These are phyloP conservation scores for Myotis brandtii DNA, from an alignment of 2,113 vertebrate genomes.

Conservation along the genomic window DNA sequence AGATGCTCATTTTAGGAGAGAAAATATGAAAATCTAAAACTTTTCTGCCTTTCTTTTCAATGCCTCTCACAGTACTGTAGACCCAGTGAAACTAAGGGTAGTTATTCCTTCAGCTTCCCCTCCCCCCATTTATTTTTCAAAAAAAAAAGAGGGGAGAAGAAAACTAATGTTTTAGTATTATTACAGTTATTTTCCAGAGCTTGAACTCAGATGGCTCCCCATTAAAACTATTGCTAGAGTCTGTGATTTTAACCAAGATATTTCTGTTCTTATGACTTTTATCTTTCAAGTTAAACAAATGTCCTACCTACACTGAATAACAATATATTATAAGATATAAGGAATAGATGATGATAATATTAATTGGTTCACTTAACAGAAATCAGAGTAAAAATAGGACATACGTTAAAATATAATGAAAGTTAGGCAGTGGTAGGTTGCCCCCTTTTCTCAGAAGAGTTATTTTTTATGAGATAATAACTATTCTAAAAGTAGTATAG, in stretches of 20 bases:
- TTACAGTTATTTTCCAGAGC: constrained; percentile 57
- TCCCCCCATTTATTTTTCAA: neutral
- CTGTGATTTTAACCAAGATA: constrained; percentile 62
- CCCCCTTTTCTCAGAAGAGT: neutral
- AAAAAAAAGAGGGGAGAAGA: neutral
- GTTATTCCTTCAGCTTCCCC: neutral
- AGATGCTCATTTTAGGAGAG: neutral
- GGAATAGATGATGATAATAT: neutral
- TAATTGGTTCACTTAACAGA: neutral
- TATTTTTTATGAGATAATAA: constrained; percentile 55
- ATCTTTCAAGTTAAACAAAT: constrained; percentile 58
- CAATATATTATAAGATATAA: constrained; percentile 52
- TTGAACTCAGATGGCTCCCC: constrained; percentile 53
- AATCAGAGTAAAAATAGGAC: constrained; percentile 31
- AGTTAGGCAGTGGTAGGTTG: neutral
- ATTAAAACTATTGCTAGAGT: constrained; percentile 69
- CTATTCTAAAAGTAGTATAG: constrained; percentile 60
- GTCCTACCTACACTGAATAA: constrained; percentile 33
- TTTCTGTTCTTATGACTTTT: constrained; percentile 64
- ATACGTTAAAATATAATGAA: neutral
- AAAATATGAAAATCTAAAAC: neutral
- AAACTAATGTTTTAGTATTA: constrained; percentile 14
- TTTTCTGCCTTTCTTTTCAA: neutral
- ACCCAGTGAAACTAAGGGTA: neutral
- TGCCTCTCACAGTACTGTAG: neutral